Conservation (phyloP, 2,113 vertebrate species). For the Antennarius striatus region DNA sequence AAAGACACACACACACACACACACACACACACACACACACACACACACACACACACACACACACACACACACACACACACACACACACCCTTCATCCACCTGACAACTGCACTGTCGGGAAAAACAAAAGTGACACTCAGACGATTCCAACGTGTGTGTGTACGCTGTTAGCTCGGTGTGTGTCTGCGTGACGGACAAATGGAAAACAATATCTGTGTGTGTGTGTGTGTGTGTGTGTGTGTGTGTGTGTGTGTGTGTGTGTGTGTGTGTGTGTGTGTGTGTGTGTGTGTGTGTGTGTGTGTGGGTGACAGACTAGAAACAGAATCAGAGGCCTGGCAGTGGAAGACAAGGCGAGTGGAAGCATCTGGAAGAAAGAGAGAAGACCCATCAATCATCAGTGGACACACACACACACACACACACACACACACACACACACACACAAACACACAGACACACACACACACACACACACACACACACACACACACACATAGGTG, state of each 20-base stretch:
- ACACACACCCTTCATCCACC: slow-evolving; percentile 10
- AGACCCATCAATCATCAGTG: slow-evolving; percentile 50
- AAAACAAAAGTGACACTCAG: slow-evolving; percentile 42
- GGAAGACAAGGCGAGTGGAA: slow-evolving; percentile 54
- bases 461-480: no score
- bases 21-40: no score
- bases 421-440: not conserved
- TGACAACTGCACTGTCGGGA: slow-evolving; percentile 58
- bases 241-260: slow-evolving; percentile 22
- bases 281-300: no score
- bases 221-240: slow-evolving; percentile 25
- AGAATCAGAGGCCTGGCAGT: slow-evolving; percentile 50
- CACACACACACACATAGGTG: no score
- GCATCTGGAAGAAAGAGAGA: slow-evolving; percentile 48
- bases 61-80: not conserved
- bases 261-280: slow-evolving; percentile 22
- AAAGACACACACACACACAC: no score
- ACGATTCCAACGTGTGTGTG: not conserved
- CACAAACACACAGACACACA: no score
- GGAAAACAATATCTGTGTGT: slow-evolving; percentile 46
- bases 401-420: slow-evolving; percentile 12
- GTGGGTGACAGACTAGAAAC: slow-evolving; percentile 40
- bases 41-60: not conserved
- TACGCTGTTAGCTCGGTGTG: slow-evolving; percentile 48
- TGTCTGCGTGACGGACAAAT: slow-evolving; percentile 62